Evolutionary conservation across 1,140 invertebrate species (phyloP).

Genomic region (Centruroides sculpturatus): DNA sequence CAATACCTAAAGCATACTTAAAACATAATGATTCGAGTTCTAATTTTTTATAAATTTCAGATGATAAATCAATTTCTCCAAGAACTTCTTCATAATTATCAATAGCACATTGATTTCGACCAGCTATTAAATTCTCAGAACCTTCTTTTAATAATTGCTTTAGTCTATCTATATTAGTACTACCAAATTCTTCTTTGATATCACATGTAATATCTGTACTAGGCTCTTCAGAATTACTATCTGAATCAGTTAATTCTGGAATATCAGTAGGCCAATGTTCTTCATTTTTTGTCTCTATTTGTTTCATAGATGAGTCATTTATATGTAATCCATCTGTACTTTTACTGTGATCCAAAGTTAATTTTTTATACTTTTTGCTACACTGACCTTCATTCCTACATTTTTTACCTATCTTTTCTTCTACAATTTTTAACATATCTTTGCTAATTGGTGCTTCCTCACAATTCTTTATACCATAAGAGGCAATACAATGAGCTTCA

Average conservation of each 20-base stretch:
- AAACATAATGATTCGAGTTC: slow-evolving; percentile 6
- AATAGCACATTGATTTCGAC: not conserved
- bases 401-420: not conserved
- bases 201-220: not conserved
- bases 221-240: not conserved
- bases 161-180: not conserved
- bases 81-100: not conserved
- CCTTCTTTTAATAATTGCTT: not conserved
- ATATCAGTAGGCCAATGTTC: not conserved
- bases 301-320: not conserved
- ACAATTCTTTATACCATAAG: not conserved
- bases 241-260: not conserved
- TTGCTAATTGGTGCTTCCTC: not conserved
- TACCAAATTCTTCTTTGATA: not conserved
- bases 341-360: not conserved
- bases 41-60: slow-evolving; percentile 1
- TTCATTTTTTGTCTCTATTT: not conserved
- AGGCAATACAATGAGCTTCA: not conserved
- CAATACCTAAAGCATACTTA: slow-evolving; percentile 7
- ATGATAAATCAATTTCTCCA: slow-evolving; percentile 2
- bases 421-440: not conserved
- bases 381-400: not conserved
- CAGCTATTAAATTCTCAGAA: not conserved
- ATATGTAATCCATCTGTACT: not conserved
- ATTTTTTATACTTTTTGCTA: not conserved